phyloP scores from a whole-genome alignment of 2,113 vertebrate species.

The Chiloscyllium plagiosum region DNA sequence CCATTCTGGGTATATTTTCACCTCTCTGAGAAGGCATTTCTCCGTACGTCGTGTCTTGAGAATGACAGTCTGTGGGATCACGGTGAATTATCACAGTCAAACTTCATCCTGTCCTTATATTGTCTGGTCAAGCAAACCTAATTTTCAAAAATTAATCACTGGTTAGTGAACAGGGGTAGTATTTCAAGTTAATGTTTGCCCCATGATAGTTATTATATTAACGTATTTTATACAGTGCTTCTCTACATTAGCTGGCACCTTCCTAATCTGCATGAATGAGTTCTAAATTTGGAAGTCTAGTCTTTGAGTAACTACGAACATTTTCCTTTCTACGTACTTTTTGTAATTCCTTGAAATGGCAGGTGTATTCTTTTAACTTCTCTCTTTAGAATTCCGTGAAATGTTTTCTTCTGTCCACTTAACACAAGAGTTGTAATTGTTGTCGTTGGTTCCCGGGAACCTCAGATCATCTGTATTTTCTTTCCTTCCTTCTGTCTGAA shows the following conservation, averaged over 20 bases:
- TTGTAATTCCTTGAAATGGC: neutral
- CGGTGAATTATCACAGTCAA: neutral
- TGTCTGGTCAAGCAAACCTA: neutral
- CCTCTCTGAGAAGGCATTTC: neutral
- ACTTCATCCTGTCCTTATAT: neutral
- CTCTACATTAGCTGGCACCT: neutral
- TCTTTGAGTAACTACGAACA: neutral
- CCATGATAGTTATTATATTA: neutral
- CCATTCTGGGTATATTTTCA: neutral
- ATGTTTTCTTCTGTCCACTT: neutral
- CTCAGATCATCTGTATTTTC: neutral
- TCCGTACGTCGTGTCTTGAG: neutral
- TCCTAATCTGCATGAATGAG: neutral
- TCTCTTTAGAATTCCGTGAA: neutral
- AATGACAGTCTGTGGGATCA: neutral
- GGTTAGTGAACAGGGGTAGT: neutral
- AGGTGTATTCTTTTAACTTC: neutral
- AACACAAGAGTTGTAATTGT: neutral
- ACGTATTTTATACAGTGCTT: neutral
- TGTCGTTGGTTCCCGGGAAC: neutral
- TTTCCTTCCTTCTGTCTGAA: neutral
- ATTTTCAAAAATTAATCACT: neutral
- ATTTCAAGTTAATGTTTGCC: neutral
- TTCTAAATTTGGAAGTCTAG: neutral
- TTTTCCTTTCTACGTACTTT: neutral